Conservation (phyloP, 2,888 invertebrate genomes). For the Mechanitis mazaeus region DNA sequence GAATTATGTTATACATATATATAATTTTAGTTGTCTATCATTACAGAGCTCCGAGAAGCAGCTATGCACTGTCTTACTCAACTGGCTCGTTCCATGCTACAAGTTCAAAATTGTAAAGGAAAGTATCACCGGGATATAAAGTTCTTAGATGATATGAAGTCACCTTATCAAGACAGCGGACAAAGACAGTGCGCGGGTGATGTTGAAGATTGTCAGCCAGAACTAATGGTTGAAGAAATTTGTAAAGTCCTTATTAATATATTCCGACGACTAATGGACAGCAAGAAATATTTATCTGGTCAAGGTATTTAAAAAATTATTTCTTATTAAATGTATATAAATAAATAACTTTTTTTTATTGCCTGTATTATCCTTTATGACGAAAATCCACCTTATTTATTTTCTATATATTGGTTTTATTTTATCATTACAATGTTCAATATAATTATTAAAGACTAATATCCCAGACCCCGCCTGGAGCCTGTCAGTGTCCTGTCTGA, state of each 20-base stretch:
- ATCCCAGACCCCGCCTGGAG: conserved; percentile 53
- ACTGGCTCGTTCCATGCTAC: conserved; percentile 45
- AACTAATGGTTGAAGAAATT: conserved; percentile 56
- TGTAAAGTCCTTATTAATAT: conserved; percentile 51
- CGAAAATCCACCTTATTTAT: not conserved
- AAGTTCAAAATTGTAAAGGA: conserved; percentile 40
- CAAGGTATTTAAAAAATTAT: conserved; percentile 41
- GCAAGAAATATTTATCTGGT: conserved; percentile 43
- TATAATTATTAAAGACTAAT: not conserved
- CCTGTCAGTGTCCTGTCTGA: conserved; percentile 46
- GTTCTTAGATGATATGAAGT: conserved; percentile 52
- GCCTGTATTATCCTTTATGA: too few species aligned
- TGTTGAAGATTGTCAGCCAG: conserved; percentile 55
- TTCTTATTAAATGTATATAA: too few species aligned
- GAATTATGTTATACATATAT: not conserved
- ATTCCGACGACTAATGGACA: conserved; percentile 48
- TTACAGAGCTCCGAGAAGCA: conserved; percentile 59
- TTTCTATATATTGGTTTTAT: not conserved
- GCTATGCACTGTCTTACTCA: conserved; percentile 53
- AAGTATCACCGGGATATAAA: conserved; percentile 41
- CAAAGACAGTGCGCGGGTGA: conserved; percentile 37
- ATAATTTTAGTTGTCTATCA: not conserved
- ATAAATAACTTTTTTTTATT: too few species aligned
- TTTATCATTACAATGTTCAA: too few species aligned
- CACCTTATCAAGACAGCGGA: conserved; percentile 34